These are phyloP conservation scores for Platyscapa corneri DNA, from an alignment of 1,140 invertebrate genomes.

Conservation along the genomic window DNA sequence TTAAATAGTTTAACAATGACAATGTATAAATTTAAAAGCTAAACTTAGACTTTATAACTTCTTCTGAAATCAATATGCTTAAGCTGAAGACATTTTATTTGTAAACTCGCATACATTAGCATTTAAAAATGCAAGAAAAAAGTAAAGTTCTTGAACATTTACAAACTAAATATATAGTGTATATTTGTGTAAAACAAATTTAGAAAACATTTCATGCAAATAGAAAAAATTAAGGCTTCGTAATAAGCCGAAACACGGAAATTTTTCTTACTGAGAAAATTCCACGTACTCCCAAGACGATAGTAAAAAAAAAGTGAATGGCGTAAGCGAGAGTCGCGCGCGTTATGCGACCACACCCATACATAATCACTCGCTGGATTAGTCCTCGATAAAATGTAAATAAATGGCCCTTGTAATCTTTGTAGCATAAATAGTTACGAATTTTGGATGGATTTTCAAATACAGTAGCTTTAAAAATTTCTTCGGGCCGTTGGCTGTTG, in stretches of 20 bases:
- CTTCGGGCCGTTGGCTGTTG: too few species aligned
- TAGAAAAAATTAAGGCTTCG: neutral
- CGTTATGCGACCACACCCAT: neutral
- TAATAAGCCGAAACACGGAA: neutral
- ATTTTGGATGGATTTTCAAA: neutral
- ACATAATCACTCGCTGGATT: neutral
- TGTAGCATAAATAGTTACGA: neutral
- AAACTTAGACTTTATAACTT: too few species aligned
- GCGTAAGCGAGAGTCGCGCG: neutral
- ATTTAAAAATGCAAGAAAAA: too few species aligned
- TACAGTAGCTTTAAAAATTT: neutral
- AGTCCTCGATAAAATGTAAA: neutral
- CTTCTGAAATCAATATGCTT: too few species aligned
- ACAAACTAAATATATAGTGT: neutral
- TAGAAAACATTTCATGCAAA: neutral
- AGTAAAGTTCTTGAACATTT: too few species aligned
- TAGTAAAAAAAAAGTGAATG: conserved; percentile 14
- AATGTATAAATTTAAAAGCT: too few species aligned
- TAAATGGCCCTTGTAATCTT: neutral
- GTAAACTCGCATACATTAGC: too few species aligned
- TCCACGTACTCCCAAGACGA: neutral
- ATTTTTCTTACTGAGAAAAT: neutral
- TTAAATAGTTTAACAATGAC: too few species aligned
- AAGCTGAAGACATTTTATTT: too few species aligned
- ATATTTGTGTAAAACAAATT: neutral